Conservation (phyloP, 2,113 vertebrate genomes). For the Chlamydotis undulata region DNA sequence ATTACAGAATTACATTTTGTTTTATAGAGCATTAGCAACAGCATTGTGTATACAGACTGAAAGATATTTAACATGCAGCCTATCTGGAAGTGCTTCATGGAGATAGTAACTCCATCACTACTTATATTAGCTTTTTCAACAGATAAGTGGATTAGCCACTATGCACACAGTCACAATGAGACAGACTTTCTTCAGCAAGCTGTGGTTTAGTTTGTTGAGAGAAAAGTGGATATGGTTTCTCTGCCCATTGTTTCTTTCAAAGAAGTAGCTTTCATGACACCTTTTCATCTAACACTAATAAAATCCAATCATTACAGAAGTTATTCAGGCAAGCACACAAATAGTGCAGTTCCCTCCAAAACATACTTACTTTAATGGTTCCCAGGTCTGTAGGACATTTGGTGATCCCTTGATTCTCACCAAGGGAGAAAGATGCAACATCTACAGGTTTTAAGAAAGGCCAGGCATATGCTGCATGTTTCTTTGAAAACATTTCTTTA, state of each 20-base stretch:
- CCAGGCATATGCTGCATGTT: conserved; percentile 86
- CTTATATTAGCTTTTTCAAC: background rate
- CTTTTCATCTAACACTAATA: background rate
- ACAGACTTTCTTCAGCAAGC: background rate
- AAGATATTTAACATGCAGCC: background rate
- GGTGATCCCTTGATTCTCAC: conserved; percentile 80
- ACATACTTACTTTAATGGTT: conserved; percentile 83
- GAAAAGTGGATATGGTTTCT: background rate
- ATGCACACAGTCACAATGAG: accelerated
- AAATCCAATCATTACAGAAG: background rate
- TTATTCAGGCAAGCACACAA: background rate
- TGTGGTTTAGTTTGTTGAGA: background rate
- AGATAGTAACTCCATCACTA: background rate
- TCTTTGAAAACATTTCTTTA: conserved; percentile 89
- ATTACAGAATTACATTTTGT: background rate
- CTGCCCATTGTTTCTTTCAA: background rate
- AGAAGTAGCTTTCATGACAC: background rate
- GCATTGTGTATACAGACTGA: background rate
- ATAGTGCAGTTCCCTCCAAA: background rate
- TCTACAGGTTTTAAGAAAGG: conserved; percentile 87
- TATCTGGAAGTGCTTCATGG: background rate
- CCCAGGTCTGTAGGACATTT: conserved; percentile 86
- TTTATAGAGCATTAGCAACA: background rate
- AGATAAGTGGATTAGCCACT: background rate
- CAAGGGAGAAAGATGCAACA: conserved; percentile 68